Percentiles rank a stretch among this genome's conserved stretches.
Evolutionary conservation across 2,113 vertebrate genomes (phyloP).

Genomic region (Narcine bancroftii): DNA sequence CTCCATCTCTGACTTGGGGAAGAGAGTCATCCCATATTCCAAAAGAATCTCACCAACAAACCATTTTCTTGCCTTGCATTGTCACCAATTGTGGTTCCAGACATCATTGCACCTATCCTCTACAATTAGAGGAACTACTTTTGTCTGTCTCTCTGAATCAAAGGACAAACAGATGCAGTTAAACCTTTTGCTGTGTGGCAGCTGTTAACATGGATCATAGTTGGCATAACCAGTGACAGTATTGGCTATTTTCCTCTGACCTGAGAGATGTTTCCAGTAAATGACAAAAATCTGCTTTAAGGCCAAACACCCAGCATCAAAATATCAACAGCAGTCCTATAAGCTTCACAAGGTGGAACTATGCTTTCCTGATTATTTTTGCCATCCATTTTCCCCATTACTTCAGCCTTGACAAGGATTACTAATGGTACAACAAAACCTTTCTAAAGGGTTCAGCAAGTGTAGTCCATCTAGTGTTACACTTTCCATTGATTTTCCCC

Average conservation of each 20-base stretch:
- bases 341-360: not conserved
- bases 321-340: not conserved
- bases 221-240: not conserved
- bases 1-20: not conserved
- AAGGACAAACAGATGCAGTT: not conserved
- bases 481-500: not conserved
- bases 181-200: not conserved
- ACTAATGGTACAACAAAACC: not conserved
- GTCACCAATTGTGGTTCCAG: not conserved
- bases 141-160: not conserved
- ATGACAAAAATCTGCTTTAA: not conserved
- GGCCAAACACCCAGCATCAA: not conserved
- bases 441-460: not conserved
- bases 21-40: not conserved
- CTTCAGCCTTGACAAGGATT: not conserved
- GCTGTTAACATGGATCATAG: not conserved
- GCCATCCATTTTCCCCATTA: not conserved
- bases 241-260: not conserved
- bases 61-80: not conserved
- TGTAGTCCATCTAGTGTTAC: not conserved
- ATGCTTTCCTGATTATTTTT: not conserved
- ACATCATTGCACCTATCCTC: not conserved
- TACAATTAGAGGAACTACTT: not conserved
- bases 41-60: not conserved
- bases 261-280: not conserved